Percentiles rank a stretch among this genome's conserved stretches.
Conservation (phyloP, 2,888 invertebrate species). For the Tipula confusa region DNA sequence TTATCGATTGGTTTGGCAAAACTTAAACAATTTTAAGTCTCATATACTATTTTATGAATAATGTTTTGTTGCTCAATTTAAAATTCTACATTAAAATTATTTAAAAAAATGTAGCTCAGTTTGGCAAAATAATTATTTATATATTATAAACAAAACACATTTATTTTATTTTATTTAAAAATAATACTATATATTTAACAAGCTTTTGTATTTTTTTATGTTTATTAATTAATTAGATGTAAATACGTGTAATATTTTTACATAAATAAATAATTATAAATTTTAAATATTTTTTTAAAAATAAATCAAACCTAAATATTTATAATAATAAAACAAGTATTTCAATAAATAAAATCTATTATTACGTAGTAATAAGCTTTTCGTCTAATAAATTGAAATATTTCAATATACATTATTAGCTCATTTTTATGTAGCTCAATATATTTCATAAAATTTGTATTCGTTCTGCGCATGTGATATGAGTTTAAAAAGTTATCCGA, state of each 20-base stretch:
- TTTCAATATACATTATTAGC: background rate
- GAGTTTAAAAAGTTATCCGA: too few relatives aligned
- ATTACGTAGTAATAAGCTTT: background rate
- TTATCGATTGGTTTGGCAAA: too few relatives aligned
- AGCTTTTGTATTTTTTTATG: background rate
- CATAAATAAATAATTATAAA: background rate
- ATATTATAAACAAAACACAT: background rate
- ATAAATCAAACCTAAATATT: background rate
- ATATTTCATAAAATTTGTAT: background rate
- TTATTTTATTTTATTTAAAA: too few relatives aligned
- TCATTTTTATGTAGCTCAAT: background rate
- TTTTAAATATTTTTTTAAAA: constrained; percentile 3
- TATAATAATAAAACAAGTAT: background rate
- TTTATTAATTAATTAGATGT: background rate
- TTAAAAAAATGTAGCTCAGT: too few relatives aligned
- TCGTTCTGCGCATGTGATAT: background rate
- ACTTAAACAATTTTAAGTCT: too few relatives aligned
- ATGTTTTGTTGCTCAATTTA: too few relatives aligned
- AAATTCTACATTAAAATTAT: too few relatives aligned
- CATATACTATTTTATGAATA: too few relatives aligned
- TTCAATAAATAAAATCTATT: background rate
- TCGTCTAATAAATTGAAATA: background rate
- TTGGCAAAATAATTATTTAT: too few relatives aligned
- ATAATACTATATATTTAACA: background rate
- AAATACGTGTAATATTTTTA: constrained; percentile 7